These are phyloP conservation scores for Microctonus aethiopoides DNA, from an alignment of 2,888 invertebrate species.

Conservation along the genomic window DNA sequence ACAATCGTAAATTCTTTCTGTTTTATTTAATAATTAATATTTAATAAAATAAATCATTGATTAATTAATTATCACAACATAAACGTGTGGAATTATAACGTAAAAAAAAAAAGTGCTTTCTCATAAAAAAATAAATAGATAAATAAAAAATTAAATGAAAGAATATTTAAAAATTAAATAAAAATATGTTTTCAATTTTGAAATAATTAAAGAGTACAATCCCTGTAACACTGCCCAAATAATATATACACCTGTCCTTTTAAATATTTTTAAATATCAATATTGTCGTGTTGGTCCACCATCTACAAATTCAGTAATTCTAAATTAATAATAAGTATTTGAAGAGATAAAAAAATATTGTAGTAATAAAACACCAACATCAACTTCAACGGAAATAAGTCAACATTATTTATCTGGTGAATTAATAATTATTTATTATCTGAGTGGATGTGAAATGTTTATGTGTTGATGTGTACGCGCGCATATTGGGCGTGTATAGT, in stretches of 20 bases:
- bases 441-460: neutral
- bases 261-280: conserved; percentile 17
- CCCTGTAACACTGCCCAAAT: conserved; percentile 57
- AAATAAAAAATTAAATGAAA: too few species aligned
- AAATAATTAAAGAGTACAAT: conserved; percentile 45
- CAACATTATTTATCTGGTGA: neutral
- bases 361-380: neutral
- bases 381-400: neutral
- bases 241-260: conserved; percentile 38
- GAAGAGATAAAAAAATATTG: neutral
- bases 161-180: conserved; percentile 6
- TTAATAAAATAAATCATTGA: too few species aligned
- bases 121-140: neutral
- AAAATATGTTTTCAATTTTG: conserved; percentile 1
- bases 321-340: conserved; percentile 20
- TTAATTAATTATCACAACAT: too few species aligned
- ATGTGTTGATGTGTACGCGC: neutral
- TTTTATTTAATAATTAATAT: too few species aligned
- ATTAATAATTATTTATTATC: neutral
- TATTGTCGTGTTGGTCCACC: conserved; percentile 19
- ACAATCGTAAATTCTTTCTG: too few species aligned
- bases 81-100: too few species aligned
- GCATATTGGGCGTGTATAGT: neutral
- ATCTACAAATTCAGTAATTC: conserved; percentile 34
- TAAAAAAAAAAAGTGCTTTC: neutral